These are phyloP conservation scores for Calidris pygmaea DNA, from an alignment of 2,113 vertebrate genomes.

Conservation along the genomic window DNA sequence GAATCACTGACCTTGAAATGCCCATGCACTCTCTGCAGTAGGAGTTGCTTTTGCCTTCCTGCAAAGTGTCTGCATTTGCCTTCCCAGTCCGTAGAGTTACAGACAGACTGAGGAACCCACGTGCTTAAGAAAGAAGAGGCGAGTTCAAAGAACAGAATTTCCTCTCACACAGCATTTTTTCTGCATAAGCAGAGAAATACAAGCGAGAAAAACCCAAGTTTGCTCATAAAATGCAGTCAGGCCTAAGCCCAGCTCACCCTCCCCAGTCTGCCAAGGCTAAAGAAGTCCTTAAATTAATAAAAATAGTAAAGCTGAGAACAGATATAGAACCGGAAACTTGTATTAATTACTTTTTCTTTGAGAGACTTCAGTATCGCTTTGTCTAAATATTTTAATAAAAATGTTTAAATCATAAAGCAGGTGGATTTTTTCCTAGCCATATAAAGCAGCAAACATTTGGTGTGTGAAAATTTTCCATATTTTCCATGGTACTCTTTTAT, in stretches of 20 bases:
- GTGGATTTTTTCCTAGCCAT: not conserved
- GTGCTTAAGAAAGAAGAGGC: not conserved
- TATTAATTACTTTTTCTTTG: not conserved
- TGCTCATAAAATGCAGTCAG: not conserved
- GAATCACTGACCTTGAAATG: not conserved
- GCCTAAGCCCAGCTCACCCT: not conserved
- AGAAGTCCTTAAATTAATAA: not conserved
- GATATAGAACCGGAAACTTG: not conserved
- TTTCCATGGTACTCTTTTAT: not conserved
- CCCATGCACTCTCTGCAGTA: not conserved
- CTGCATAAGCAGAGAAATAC: not conserved
- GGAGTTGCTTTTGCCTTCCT: no score
- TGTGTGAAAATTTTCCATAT: not conserved
- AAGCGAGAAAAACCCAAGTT: not conserved
- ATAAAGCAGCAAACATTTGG: not conserved
- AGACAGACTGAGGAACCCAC: not conserved
- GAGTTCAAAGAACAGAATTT: rapidly evolving
- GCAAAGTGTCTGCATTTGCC: not conserved
- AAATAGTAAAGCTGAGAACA: not conserved
- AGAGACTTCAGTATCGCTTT: not conserved
- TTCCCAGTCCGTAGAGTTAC: not conserved
- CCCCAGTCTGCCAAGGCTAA: not conserved
- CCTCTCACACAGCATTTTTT: not conserved
- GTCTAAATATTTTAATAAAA: not conserved
- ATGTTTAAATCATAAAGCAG: not conserved